Conservation (phyloP, 2,113 vertebrate species). For the Dromaius novaehollandiae region DNA sequence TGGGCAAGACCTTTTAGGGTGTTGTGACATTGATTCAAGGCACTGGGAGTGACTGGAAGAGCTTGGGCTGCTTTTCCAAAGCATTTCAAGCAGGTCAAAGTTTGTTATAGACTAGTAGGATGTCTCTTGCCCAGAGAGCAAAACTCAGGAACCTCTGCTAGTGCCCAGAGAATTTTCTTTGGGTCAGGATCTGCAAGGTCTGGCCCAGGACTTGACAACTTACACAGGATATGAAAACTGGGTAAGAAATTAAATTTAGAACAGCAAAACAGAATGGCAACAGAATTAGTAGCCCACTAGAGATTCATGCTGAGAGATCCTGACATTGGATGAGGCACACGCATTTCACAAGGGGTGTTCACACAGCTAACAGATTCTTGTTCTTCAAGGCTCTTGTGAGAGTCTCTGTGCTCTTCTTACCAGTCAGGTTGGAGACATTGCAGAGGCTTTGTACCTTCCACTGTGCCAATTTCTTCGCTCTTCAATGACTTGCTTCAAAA, state of each 20-base stretch:
- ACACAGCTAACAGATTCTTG: not conserved
- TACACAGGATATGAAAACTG: not conserved
- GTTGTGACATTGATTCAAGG: slow-evolving; percentile 1
- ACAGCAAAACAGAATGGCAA: not conserved
- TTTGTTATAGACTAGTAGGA: not conserved
- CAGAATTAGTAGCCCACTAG: not conserved
- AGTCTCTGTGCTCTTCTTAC: not conserved
- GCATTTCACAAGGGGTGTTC: not conserved
- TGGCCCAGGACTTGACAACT: not conserved
- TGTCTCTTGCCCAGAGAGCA: not conserved
- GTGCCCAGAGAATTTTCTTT: not conserved
- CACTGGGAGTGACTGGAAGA: slow-evolving; percentile 6
- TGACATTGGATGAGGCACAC: no score
- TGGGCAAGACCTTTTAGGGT: slow-evolving; percentile 3
- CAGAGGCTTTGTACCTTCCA: not conserved
- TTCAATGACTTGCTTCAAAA: not conserved
- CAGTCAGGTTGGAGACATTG: not conserved
- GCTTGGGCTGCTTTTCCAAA: not conserved
- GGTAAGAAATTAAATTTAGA: not conserved
- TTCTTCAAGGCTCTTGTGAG: not conserved
- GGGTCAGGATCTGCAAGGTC: not conserved
- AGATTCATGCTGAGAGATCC: not conserved
- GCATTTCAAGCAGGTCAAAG: not conserved
- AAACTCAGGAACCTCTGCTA: not conserved
- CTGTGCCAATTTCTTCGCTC: not conserved